Evolutionary conservation across 2,113 vertebrate genomes (phyloP), one percentile per base, ranked within the genome.

Genomic region (Hippocampus barbouri): DNA sequence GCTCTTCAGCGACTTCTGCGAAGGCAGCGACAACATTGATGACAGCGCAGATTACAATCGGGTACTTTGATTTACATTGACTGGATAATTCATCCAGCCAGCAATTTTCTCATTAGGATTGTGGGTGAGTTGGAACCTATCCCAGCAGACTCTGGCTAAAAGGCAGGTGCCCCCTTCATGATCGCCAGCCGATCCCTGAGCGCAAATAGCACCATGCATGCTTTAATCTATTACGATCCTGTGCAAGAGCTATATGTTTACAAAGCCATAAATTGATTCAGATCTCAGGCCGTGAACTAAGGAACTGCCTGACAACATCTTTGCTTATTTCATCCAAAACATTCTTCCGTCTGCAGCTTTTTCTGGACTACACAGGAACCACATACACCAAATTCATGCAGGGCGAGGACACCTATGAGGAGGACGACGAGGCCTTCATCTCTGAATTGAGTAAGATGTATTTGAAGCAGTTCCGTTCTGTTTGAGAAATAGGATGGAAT

Each of bases 351-450:
- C 11, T 80, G 63, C 83, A 99, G 96, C 86, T 98, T 41, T 95
- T 96, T 79, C 56, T 95, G 75, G 94, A 96, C 43, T 95, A 96
- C 66, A 88, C 89, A 34, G 84, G 90, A 65, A 94, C 95, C 65
- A 94, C 95, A 66, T 99, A 99, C 62, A 86, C 90, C 21, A 94
- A 92, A 68, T 98, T 96, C 83, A 97, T 99, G 94, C 91, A 92
- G 68, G 95, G 95, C 4, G 84, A 89, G 0, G 96, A 99, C 83
- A 93, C 87, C 8, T 98, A 94, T 89, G 95, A 98, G 4, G 94
- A 96, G 4, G 69, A 94, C 64, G 94, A 97, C 76, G 85, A 89
- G 1, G 77, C 91, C 40, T 87, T 95, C 57, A 85, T 94, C 16
- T 79, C 72, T 76, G 94, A 93, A 87, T 77, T 98, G 69, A 97